phyloP scores from a whole-genome alignment of 2,888 invertebrate species.

The Lepidochitona cinerea region DNA sequence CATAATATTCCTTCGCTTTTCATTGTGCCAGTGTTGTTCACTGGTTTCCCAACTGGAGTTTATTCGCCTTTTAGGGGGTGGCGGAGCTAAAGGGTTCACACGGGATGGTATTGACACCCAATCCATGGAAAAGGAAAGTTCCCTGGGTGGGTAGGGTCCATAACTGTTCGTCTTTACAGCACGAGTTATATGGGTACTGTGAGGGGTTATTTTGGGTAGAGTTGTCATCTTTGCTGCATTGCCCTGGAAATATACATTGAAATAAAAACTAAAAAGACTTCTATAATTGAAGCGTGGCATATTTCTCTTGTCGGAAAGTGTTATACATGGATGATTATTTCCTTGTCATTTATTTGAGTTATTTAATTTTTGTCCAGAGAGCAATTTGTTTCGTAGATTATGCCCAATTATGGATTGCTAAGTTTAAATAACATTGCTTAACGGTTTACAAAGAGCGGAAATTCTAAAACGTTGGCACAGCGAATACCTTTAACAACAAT shows the following conservation, averaged over 20 bases:
- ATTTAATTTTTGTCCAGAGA: too few species aligned
- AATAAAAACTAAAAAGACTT: too few species aligned
- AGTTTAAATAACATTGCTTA: too few species aligned
- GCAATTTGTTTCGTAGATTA: too few species aligned
- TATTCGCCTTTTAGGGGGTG: constrained; percentile 56
- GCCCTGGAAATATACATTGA: constrained; percentile 1
- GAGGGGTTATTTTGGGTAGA: constrained; percentile 52
- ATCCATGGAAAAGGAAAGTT: constrained; percentile 54
- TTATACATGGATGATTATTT: too few species aligned
- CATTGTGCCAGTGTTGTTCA: constrained; percentile 65
- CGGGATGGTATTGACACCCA: constrained; percentile 48
- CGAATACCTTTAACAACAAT: too few species aligned
- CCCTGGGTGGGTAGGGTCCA: constrained; percentile 57
- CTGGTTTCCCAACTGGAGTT: constrained; percentile 64
- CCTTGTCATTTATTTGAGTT: too few species aligned
- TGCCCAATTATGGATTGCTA: too few species aligned
- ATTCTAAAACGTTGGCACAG: too few species aligned
- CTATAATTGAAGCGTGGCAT: too few species aligned
- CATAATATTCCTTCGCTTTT: constrained; percentile 60
- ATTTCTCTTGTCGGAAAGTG: too few species aligned
- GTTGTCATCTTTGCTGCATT: constrained; percentile 36
- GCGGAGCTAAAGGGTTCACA: constrained; percentile 62
- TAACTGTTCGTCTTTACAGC: constrained; percentile 30
- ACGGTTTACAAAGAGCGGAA: too few species aligned
- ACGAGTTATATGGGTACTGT: constrained; percentile 41